Evolutionary conservation across 2,797 vertebrate genomes (phyloP).

Genomic region (Notamacropus eugenii): DNA sequence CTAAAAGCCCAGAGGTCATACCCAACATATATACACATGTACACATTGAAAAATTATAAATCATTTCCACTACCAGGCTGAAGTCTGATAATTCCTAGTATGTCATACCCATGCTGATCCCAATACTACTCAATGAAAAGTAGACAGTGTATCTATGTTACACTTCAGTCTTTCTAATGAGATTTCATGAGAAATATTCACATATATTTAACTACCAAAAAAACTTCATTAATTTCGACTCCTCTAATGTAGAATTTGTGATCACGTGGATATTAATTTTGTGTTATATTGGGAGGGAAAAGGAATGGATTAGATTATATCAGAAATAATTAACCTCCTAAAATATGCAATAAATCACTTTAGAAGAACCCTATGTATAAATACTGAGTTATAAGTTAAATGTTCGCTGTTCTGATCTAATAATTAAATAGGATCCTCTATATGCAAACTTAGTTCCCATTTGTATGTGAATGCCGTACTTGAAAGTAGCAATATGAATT

Average conservation of each 20-base stretch:
- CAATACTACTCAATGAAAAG: not conserved
- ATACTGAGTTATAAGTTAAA: not conserved
- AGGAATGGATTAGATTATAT: not conserved
- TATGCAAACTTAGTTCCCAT: not conserved
- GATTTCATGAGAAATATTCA: slow-evolving; percentile 29
- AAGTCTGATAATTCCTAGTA: not conserved
- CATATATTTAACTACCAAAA: not conserved
- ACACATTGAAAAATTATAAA: slow-evolving; percentile 9
- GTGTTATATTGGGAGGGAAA: not conserved
- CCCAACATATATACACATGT: not conserved
- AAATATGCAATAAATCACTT: not conserved
- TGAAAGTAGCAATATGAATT: not conserved
- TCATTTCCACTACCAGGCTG: not conserved
- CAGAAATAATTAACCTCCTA: slow-evolving; percentile 42
- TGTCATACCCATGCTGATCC: not conserved
- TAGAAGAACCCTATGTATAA: slow-evolving; percentile 26
- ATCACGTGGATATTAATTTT: not conserved
- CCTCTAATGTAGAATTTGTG: not conserved
- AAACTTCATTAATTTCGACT: slow-evolving; percentile 23
- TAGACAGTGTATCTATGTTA: not conserved
- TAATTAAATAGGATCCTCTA: not conserved
- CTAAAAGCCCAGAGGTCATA: slow-evolving; percentile 12
- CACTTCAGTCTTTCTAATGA: not conserved
- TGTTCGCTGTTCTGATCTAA: not conserved
- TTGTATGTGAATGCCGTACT: not conserved